phyloP scores from a whole-genome alignment of 2,797 vertebrate genomes.

The Chiroxiphia lanceolata region DNA sequence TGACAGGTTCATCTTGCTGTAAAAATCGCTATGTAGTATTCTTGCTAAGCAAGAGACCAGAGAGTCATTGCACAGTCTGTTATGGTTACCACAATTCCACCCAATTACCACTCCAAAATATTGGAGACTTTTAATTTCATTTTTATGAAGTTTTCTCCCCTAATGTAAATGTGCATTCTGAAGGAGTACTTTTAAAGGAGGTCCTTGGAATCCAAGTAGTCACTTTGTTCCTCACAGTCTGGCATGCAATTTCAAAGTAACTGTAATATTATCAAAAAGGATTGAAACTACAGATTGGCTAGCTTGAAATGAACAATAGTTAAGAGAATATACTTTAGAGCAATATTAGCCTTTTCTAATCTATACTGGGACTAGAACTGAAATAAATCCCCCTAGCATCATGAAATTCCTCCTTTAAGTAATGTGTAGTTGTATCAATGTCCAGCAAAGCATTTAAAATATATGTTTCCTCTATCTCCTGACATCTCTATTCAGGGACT shows the following conservation, averaged over 20 bases:
- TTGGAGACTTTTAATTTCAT: neutral
- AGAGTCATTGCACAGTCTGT: neutral
- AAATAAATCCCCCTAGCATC: neutral
- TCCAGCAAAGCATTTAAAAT: neutral
- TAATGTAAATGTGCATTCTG: neutral
- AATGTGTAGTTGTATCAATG: neutral
- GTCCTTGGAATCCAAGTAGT: neutral
- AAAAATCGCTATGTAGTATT: neutral
- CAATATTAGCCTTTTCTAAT: neutral
- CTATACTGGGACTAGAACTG: neutral
- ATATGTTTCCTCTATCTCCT: neutral
- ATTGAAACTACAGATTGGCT: neutral
- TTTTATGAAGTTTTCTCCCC: neutral
- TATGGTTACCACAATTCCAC: neutral
- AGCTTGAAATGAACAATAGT: neutral
- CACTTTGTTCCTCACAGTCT: fast-evolving
- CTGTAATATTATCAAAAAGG: neutral
- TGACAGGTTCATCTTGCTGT: neutral
- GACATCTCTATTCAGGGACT: neutral
- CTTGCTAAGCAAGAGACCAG: neutral
- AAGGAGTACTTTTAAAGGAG: neutral
- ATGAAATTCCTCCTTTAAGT: neutral
- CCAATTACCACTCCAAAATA: no score
- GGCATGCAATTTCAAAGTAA: neutral
- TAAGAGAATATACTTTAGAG: neutral